These are phyloP conservation scores for Tauraco hartlaubi DNA, from an alignment of 2,797 vertebrate genomes.

Conservation along the genomic window DNA sequence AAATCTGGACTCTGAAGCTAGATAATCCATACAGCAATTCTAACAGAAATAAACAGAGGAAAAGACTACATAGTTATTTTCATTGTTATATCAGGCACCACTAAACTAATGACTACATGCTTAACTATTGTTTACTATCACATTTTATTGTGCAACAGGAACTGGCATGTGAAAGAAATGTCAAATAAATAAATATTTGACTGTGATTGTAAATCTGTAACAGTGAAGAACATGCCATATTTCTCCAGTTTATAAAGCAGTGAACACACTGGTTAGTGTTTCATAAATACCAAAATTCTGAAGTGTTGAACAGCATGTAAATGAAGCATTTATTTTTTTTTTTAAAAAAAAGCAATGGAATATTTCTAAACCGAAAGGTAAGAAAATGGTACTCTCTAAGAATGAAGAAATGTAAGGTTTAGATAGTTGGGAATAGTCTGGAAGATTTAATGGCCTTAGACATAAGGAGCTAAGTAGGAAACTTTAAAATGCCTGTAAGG, in stretches of 20 bases:
- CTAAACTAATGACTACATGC: background rate
- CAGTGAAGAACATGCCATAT: background rate
- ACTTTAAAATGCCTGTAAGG: background rate
- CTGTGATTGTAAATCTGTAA: background rate
- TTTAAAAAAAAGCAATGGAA: background rate
- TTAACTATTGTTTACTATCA: background rate
- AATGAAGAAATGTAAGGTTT: background rate
- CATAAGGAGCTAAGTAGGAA: background rate
- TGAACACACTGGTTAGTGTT: background rate
- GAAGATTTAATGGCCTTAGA: background rate
- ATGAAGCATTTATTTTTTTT: background rate
- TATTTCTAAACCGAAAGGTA: background rate
- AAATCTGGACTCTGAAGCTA: background rate
- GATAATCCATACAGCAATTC: background rate
- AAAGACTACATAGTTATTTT: background rate
- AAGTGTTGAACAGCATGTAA: background rate
- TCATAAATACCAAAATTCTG: background rate
- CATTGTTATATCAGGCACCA: background rate
- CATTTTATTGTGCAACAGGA: background rate
- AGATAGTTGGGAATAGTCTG: background rate
- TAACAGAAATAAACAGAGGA: background rate
- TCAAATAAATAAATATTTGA: conserved; percentile 17
- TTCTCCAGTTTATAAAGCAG: background rate
- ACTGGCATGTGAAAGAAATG: background rate
- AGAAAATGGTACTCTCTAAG: background rate